These are phyloP conservation scores for Pseudomyrmex pallidus DNA, from an alignment of 1,140 invertebrate species.

Conservation along the genomic window DNA sequence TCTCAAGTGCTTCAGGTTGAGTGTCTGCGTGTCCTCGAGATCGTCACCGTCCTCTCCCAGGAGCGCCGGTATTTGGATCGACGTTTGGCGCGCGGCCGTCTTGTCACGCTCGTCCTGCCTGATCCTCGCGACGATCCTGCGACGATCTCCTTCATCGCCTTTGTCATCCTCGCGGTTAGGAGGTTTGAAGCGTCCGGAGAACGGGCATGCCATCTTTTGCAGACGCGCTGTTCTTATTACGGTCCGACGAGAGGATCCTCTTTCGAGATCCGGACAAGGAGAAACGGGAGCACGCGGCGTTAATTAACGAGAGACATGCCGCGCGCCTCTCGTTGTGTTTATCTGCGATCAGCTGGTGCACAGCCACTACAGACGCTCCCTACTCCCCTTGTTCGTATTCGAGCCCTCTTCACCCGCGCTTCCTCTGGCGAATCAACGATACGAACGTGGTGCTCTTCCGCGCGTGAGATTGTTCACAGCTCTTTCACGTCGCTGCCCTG, in stretches of 20 bases:
- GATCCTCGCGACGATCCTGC: slow-evolving; percentile 45
- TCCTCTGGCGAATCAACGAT: not conserved
- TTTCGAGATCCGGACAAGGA: not conserved
- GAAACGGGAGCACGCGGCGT: slow-evolving; percentile 13
- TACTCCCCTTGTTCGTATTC: not conserved
- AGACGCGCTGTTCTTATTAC: slow-evolving; percentile 24
- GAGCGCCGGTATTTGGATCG: slow-evolving; percentile 84
- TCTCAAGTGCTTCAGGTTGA: slow-evolving; percentile 87
- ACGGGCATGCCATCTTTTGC: slow-evolving; percentile 83
- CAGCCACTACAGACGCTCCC: slow-evolving; percentile 2
- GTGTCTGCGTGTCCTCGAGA: slow-evolving; percentile 85
- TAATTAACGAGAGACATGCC: slow-evolving; percentile 48
- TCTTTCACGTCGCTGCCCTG: slow-evolving; percentile 28
- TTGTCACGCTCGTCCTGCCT: slow-evolving; percentile 74
- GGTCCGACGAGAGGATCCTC: slow-evolving; percentile 13
- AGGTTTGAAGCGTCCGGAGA: slow-evolving; percentile 77
- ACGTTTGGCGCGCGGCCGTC: slow-evolving; percentile 82
- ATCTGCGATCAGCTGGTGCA: slow-evolving; percentile 65
- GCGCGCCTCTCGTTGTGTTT: slow-evolving; percentile 48
- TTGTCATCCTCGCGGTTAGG: slow-evolving; percentile 51
- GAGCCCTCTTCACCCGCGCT: not conserved
- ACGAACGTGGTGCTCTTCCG: not conserved
- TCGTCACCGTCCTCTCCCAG: slow-evolving; percentile 84
- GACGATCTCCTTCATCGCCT: slow-evolving; percentile 54
- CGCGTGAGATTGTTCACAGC: slow-evolving; percentile 4